phyloP scores from a whole-genome alignment of 2,113 vertebrate genomes.

The Tursiops truncatus region DNA sequence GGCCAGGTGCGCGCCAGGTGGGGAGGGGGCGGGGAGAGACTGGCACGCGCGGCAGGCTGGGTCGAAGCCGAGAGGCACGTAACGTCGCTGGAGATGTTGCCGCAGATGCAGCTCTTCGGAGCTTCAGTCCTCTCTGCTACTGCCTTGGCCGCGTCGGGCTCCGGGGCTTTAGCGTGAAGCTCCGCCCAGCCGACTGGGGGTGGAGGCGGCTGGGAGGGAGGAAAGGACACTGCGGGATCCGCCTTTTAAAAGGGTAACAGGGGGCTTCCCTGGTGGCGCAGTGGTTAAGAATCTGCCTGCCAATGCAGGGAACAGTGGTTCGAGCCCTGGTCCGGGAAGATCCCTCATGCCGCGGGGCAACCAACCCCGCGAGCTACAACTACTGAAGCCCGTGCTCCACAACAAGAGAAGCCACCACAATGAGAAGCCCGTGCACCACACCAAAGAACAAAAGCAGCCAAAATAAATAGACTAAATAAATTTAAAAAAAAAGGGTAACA shows the following conservation, averaged over 20 bases:
- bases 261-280: background rate
- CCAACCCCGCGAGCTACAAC: too few relatives aligned
- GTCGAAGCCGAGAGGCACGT: background rate
- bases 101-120: background rate
- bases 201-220: slow-evolving; percentile 67
- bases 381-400: too few relatives aligned
- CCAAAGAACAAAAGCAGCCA: too few relatives aligned
- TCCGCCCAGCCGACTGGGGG: slow-evolving; percentile 69
- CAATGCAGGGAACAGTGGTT: too few relatives aligned
- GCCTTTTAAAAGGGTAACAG: slow-evolving; percentile 77
- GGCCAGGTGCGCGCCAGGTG: slow-evolving; percentile 47
- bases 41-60: background rate
- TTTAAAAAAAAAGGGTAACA: slow-evolving; percentile 62
- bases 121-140: background rate
- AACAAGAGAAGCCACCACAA: too few relatives aligned
- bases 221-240: slow-evolving; percentile 76
- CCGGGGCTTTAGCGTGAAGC: slow-evolving; percentile 55
- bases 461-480: too few relatives aligned
- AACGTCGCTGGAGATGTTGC: background rate
- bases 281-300: too few relatives aligned
- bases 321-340: too few relatives aligned
- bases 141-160: slow-evolving; percentile 47
- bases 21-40: background rate
- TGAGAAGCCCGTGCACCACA: too few relatives aligned
- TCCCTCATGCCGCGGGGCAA: too few relatives aligned